Evolutionary conservation across 2,113 vertebrate species (phyloP).

Genomic region (Oncorhynchus clarkii): DNA sequence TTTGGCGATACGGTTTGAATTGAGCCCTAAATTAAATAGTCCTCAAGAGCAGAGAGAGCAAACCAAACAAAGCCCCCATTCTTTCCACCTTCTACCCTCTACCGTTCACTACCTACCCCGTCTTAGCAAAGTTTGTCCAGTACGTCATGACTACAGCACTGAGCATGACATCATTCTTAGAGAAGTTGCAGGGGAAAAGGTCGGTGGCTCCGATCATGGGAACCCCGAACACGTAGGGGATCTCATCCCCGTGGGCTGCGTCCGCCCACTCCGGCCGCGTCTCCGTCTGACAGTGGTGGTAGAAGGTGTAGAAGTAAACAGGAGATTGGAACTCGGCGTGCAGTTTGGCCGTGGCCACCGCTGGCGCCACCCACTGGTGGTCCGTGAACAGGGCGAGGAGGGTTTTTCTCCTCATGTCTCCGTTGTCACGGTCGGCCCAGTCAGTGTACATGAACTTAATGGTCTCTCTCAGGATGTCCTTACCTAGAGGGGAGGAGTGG

Average conservation of each 20-base stretch:
- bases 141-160: constrained; percentile 95
- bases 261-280: constrained; percentile 92
- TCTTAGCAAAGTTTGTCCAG: constrained; percentile 97
- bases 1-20: no score
- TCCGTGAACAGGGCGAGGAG: constrained; percentile 90
- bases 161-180: constrained; percentile 94
- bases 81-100: no score
- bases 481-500: constrained; percentile 60
- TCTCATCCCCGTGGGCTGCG: constrained; percentile 90
- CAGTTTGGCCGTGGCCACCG: constrained; percentile 92
- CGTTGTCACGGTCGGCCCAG: constrained; percentile 95
- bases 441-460: constrained; percentile 99
- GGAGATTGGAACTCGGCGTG: constrained; percentile 94
- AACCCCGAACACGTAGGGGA: constrained; percentile 92
- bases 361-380: constrained; percentile 95
- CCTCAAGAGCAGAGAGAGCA: no score
- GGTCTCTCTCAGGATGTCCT: constrained; percentile 91
- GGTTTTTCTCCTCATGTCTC: constrained; percentile 92
- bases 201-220: constrained; percentile 95
- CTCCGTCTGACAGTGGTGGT: constrained; percentile 96
- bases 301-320: constrained; percentile 96
- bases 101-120: constrained; percentile 74
- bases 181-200: constrained; percentile 96
- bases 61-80: no score
- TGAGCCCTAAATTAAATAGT: no score